Base-by-base conservation (phyloP, 2,113 vertebrate genomes). In the Holacanthus passer region DNA sequence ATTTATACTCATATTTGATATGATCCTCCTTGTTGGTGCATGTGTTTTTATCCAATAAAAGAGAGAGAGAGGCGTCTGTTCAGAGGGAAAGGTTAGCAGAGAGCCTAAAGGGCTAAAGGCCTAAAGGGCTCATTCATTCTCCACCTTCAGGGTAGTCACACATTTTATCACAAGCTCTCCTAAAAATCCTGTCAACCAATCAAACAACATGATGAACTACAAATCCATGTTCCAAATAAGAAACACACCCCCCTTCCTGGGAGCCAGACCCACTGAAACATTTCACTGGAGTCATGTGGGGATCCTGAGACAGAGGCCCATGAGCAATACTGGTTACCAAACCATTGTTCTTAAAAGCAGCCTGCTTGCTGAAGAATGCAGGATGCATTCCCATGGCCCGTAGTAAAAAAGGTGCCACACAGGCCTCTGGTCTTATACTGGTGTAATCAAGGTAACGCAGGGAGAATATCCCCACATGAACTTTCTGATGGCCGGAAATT, bases 241-340 rank as follows among this genome's bases (percentile, higher is more conserved):
- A 50, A 62, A 37, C 3, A 35, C 2, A 3, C 7, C 13, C 8
- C 9, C 1, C 5, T 41, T 39, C 24, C 45, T 67, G 7, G 12
- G 7, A 56, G 45, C 74, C 37, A 68, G 19, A 47, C 43, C 22
- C 27, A 53, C 47, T 17, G 10, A 31, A 45, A 29, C 45, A 55
- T 53, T 71, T 65, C 1, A 65, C 3, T 32, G 4, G 14, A n/a
- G 69, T 89, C 87, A 81, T 75, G 73, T 73, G 81, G n/a, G 59
- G 20, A 59, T 45, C 52, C 58, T 16, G 60, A 74, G 72, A 63
- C 78, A 52, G 41, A 5, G 22, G n/a, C 58, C 45, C 58, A 3
- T 39, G 5, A 45, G 66, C 55, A 59, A 48, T 29, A n/a, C 45
- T 79, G 53, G 24, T 32, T 52, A 45, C 22, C n/a, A 76, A 20